phyloP scores from a whole-genome alignment of 2,888 invertebrate genomes.

The Andrena haemorrhoa region DNA sequence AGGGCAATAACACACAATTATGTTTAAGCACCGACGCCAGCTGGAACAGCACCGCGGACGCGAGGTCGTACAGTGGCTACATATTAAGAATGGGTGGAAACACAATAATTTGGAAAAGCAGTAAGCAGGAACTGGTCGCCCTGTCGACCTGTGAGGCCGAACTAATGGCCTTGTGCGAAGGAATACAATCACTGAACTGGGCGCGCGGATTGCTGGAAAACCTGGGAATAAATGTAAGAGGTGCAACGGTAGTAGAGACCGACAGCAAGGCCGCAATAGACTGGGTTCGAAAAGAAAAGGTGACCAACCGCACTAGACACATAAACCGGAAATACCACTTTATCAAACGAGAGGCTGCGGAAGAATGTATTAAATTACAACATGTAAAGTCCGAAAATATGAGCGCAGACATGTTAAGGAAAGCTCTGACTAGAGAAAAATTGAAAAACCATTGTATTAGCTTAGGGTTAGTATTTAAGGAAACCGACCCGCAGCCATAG shows the following conservation, averaged over 20 bases:
- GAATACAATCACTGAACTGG: background rate
- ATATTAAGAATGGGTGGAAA: background rate
- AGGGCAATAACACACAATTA: background rate
- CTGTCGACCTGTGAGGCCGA: background rate
- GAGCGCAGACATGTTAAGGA: background rate
- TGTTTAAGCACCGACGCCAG: background rate
- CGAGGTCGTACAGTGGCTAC: background rate
- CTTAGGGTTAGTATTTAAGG: background rate
- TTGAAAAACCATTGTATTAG: background rate
- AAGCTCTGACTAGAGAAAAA: background rate
- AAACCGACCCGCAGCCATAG: background rate
- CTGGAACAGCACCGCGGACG: constrained; percentile 2
- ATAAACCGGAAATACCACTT: background rate
- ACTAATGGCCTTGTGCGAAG: background rate
- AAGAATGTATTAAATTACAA: background rate
- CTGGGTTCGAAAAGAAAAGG: background rate
- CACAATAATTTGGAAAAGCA: background rate
- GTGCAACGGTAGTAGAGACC: background rate
- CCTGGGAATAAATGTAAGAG: background rate
- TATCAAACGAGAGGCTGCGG: background rate
- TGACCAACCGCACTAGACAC: background rate
- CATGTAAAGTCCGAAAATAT: background rate
- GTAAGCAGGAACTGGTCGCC: background rate
- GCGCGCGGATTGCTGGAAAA: background rate
- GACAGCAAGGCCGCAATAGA: background rate